These are phyloP conservation scores for Lottia scabra DNA, from an alignment of 2,888 invertebrate genomes.

Conservation along the genomic window DNA sequence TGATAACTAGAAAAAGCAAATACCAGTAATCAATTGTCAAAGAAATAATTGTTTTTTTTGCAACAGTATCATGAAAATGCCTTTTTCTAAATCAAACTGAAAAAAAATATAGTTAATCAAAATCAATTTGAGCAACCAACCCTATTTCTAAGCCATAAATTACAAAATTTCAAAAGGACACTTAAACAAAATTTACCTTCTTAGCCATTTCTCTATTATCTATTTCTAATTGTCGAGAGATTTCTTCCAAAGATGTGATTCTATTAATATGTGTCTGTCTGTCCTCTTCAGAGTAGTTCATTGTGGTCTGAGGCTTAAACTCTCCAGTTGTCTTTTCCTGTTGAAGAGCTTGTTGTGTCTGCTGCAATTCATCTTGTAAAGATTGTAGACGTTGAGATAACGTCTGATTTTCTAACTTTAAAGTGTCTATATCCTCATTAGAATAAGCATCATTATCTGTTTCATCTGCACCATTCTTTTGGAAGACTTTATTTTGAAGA, in stretches of 20 bases:
- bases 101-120: too few relatives aligned
- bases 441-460: too few relatives aligned
- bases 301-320: conserved; percentile 30
- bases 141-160: too few relatives aligned
- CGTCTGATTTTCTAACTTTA: background rate
- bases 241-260: conserved; percentile 44
- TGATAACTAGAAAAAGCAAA: conserved; percentile 42
- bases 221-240: conserved; percentile 49
- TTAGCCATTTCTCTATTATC: conserved; percentile 57
- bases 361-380: conserved; percentile 13
- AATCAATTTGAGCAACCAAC: too few relatives aligned
- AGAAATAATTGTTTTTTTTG: too few relatives aligned
- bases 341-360: background rate
- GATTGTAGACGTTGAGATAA: background rate
- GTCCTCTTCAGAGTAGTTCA: conserved; percentile 44
- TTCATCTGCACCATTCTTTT: background rate
- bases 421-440: too few relatives aligned
- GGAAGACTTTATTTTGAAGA: background rate
- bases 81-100: too few relatives aligned
- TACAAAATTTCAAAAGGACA: too few relatives aligned
- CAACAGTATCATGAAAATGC: too few relatives aligned
- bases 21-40: background rate
- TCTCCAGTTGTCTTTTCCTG: conserved; percentile 37
- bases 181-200: conserved; percentile 38
- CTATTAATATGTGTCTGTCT: conserved; percentile 49